Evolutionary conservation across 2,888 invertebrate species (phyloP), one percentile per base, ranked within the genome.

Genomic region (Scaptomyza parva): DNA sequence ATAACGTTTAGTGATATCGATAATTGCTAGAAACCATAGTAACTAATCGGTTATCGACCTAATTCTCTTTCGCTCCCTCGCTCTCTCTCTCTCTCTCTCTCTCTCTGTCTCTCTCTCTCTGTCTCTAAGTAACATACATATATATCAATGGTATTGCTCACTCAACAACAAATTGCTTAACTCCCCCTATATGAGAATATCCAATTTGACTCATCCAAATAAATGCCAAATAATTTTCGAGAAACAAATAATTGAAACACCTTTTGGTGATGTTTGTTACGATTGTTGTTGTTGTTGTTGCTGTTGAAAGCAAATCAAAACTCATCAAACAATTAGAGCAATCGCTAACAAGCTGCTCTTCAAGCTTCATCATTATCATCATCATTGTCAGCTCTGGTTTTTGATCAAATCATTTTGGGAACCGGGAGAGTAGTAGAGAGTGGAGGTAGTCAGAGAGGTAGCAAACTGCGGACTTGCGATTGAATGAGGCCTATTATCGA

Each of bases 401-500:
- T 48, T 35, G 72, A 57, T 76, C 41, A 45, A 52, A 52, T 62
- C 47, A 59, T n/a, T 37, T n/a, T 37, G n/a, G 33, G 28, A 28
- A 33, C 11, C 8, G 8, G 6, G 8, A n/a, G 20, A 14, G 14
- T 33, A 7, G 22, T 26, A 8, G 22, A 58, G 45, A 33, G 37
- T 35, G 60, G 62, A n/a, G n/a, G n/a, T n/a, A n/a, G n/a, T n/a
- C n/a, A n/a, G n/a, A n/a, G n/a, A n/a, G n/a, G n/a, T n/a, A n/a
- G n/a, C n/a, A n/a, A n/a, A n/a, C n/a, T n/a, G n/a, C n/a, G n/a
- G n/a, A n/a, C n/a, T n/a, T 3, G 5, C 9, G 26, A 8, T 14
- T 86, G 78, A 83, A 88, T 83, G 84, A 86, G 62, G 82, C 82
- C 82, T 83, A 83, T 83, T 83, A 83, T 88, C 77, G 88, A 68